Conservation (phyloP, 2,797 vertebrate genomes). For the Channa striata region DNA sequence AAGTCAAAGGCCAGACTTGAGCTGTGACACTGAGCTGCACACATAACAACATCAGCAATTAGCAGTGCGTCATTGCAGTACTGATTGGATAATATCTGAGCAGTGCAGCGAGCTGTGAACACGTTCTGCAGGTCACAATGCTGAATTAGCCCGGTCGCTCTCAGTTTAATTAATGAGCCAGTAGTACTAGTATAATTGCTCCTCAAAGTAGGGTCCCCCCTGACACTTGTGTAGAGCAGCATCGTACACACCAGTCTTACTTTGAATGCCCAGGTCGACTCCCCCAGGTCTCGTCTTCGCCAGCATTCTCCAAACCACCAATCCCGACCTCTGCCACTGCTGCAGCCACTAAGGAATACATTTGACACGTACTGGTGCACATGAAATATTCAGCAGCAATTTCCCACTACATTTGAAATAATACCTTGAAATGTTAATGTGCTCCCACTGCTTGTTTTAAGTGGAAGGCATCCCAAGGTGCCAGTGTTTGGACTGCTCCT, state of each 20-base stretch:
- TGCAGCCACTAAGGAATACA: slow-evolving; percentile 53
- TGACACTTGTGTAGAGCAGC: slow-evolving; percentile 56
- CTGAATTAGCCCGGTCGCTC: slow-evolving; percentile 70
- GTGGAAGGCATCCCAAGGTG: slow-evolving; percentile 70
- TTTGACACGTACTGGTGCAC: slow-evolving; percentile 37
- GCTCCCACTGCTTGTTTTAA: slow-evolving; percentile 73
- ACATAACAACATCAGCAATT: slow-evolving; percentile 70
- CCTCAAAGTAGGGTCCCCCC: slow-evolving; percentile 64
- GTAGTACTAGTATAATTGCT: slow-evolving; percentile 68
- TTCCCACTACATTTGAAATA: slow-evolving; percentile 73
- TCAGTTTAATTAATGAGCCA: slow-evolving; percentile 77
- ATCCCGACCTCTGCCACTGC: slow-evolving; percentile 31
- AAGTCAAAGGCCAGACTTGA: slow-evolving; percentile 62
- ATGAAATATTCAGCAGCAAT: slow-evolving; percentile 82
- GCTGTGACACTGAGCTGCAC: slow-evolving; percentile 49
- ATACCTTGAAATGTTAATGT: slow-evolving; percentile 82
- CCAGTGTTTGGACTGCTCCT: slow-evolving; percentile 57
- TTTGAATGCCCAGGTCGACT: slow-evolving; percentile 45
- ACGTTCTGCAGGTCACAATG: slow-evolving; percentile 64
- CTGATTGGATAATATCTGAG: slow-evolving; percentile 70
- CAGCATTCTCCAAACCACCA: slow-evolving; percentile 20
- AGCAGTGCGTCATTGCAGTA: slow-evolving; percentile 48
- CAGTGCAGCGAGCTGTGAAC: slow-evolving; percentile 56
- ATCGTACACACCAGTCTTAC: slow-evolving; percentile 38
- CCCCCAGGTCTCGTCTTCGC: slow-evolving; percentile 43